These are phyloP conservation scores for Pithys albifrons DNA, from an alignment of 2,113 vertebrate species.

Conservation along the genomic window DNA sequence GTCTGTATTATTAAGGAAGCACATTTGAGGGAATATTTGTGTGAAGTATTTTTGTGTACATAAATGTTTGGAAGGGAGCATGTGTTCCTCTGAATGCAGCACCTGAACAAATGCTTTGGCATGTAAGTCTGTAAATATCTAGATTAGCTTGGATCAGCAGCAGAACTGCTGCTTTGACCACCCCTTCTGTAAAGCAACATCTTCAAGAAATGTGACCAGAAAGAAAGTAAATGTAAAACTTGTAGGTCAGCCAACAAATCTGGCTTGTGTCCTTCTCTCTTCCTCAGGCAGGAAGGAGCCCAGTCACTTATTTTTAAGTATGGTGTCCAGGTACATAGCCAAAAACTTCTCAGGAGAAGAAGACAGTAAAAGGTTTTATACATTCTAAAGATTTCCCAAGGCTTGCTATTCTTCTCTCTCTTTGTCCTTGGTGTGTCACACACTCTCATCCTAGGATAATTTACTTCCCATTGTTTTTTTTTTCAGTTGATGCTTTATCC, in stretches of 20 bases:
- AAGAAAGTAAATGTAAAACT: slow-evolving; percentile 16
- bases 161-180: slow-evolving; percentile 1
- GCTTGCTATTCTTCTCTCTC: not conserved
- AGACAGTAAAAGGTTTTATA: not conserved
- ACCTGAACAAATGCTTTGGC: not conserved
- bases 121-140: not conserved
- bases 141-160: not conserved
- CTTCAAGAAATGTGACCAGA: slow-evolving; percentile 1
- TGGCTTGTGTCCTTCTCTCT: slow-evolving; percentile 26
- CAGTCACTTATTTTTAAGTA: slow-evolving; percentile 30
- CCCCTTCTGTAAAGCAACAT: not conserved
- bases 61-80: not conserved
- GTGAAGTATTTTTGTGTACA: not conserved
- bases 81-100: not conserved
- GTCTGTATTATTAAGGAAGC: not conserved
- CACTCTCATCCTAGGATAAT: not conserved
- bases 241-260: slow-evolving; percentile 42
- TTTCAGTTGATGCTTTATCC: not conserved
- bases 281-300: slow-evolving; percentile 46
- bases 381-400: not conserved
- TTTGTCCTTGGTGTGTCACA: not conserved
- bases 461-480: not conserved
- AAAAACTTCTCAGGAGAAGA: slow-evolving; percentile 21
- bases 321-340: slow-evolving; percentile 46
- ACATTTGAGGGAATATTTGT: not conserved